These are phyloP conservation scores for Heptranchias perlo DNA, from an alignment of 2,113 vertebrate species.

Conservation along the genomic window DNA sequence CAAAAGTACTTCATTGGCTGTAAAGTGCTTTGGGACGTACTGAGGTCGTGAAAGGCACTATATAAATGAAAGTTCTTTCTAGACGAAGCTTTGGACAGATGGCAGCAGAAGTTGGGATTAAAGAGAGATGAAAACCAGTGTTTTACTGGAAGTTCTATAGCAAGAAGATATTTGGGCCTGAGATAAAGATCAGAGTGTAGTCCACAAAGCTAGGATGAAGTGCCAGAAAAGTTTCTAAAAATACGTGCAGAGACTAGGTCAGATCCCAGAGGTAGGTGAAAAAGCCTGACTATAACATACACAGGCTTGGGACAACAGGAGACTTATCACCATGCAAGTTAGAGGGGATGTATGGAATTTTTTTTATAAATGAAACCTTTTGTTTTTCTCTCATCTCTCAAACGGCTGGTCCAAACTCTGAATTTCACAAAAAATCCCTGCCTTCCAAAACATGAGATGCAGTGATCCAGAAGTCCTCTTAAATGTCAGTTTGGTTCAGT, in stretches of 20 bases:
- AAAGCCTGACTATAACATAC: background rate
- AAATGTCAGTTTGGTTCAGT: background rate
- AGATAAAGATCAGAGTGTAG: background rate
- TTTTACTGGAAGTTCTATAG: background rate
- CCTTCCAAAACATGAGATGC: background rate
- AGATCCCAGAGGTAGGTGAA: background rate
- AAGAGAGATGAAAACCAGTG: background rate
- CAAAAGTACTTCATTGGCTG: too few relatives aligned
- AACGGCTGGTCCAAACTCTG: background rate
- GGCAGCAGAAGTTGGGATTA: background rate
- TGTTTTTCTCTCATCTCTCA: background rate
- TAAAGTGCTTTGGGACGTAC: background rate
- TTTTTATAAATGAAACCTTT: background rate
- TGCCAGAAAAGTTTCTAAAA: background rate
- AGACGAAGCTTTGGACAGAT: background rate
- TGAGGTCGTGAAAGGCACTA: background rate
- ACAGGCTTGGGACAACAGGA: background rate
- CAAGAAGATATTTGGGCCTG: background rate
- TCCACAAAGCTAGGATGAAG: background rate
- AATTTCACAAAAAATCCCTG: background rate
- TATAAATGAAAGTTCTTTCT: background rate
- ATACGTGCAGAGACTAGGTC: background rate
- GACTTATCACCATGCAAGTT: background rate
- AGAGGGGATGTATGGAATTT: background rate
- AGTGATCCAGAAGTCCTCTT: background rate